Base-by-base conservation (phyloP, 2,113 vertebrate species). In the Passer montanus region DNA sequence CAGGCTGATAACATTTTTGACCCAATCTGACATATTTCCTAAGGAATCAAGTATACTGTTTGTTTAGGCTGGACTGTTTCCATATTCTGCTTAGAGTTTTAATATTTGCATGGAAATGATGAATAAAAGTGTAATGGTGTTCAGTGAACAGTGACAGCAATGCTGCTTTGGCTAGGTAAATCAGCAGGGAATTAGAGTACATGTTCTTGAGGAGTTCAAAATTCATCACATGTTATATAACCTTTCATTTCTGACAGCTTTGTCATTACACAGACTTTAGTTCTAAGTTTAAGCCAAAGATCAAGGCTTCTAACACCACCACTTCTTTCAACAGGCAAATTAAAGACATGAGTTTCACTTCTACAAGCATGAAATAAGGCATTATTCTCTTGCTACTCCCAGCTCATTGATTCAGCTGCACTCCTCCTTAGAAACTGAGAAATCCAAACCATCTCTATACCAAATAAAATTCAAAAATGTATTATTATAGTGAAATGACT, bases 231-330 rank as follows among this genome's bases (percentile, higher is more conserved):
- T 63, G 89, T 91, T 53, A 15, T 69, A 83, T 39, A 80, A 81
- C 79, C 64, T 91, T 95, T 95, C 37, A 87, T 83, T 97, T 94
- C 56, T 37, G 41, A 41, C 10, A 72, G 13, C n/a, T 73, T 93
- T 87, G 78, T 76, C n/a, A 84, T 82, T 75, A 93, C 15, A 43
- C 66, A 70, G 52, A 67, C 39, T 96, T 96, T 63, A 59, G 84
- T 75, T 84, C 28, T 12, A 90, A 62, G 31, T 60, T 94, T 55
- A 85, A 85, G 87, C 83, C 74, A 82, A 82, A 89, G 77, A 58
- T 76, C 68, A 82, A 43, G 21, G 41, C 41, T 83, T 26, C 41
- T 39, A 66, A 85, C 53, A 64, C 41, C 41, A 64, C 6, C 62
- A 67, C 58, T 90, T 55, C 47, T 26, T 73, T 60, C 49, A 72